Evolutionary conservation across 1,140 invertebrate species (phyloP).

Genomic region (Macrotrachela quadricornifera): DNA sequence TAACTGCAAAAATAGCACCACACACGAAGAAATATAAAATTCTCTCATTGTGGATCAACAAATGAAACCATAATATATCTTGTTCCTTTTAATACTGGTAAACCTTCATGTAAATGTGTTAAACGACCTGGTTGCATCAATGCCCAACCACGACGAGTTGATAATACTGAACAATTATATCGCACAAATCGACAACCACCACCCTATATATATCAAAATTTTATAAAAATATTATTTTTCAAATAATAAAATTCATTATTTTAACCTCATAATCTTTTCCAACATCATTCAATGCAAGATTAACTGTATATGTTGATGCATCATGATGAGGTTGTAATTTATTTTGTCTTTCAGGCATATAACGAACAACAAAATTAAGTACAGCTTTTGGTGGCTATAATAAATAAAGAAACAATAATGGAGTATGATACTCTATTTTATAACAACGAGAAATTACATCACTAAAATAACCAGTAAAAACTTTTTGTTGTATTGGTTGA

Average conservation of each 20-base stretch:
- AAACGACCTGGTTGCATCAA: constrained; percentile 87
- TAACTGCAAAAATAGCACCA: no score
- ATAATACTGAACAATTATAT: constrained; percentile 80
- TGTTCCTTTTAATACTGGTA: constrained; percentile 63
- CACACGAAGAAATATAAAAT: no score
- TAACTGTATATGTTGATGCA: constrained; percentile 93
- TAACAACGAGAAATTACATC: constrained; percentile 39
- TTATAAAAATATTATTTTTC: no score
- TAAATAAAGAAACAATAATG: not conserved
- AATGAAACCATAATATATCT: constrained; percentile 98
- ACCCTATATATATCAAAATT: constrained; percentile 20
- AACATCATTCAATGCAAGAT: constrained; percentile 68
- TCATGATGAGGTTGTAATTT: constrained; percentile 82
- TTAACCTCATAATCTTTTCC: constrained; percentile 42
- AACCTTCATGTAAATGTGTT: constrained; percentile 87
- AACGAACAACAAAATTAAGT: constrained; percentile 96
- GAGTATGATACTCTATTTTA: not conserved
- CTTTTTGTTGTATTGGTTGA: constrained; percentile 64
- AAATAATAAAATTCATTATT: no score
- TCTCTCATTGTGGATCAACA: constrained; percentile 86
- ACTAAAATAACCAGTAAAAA: constrained; percentile 67
- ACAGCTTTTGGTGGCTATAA: constrained; percentile 65
- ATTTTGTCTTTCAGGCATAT: constrained; percentile 80
- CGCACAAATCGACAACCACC: constrained; percentile 82
- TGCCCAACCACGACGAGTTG: constrained; percentile 70